Percentiles rank a stretch among this genome's conserved stretches.
These are phyloP conservation scores for Panagrolaimus sp. DNA, from an alignment of 1,140 invertebrate genomes.

Conservation along the genomic window DNA sequence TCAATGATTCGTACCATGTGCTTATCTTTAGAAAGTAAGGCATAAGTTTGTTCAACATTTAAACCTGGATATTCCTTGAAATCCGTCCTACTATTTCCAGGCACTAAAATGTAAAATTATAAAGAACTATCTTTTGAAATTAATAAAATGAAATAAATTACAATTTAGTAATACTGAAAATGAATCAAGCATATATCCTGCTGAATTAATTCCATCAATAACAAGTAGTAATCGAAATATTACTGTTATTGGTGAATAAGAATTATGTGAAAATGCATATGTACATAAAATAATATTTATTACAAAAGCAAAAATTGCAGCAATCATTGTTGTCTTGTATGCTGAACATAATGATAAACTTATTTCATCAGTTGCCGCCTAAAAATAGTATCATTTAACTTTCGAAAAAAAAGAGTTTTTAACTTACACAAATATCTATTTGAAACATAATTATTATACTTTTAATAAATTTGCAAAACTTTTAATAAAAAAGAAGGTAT, in stretches of 20 bases:
- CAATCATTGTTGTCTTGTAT: slow-evolving; percentile 23
- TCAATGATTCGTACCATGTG: slow-evolving; percentile 22
- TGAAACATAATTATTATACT: slow-evolving; percentile 16
- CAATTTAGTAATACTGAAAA: slow-evolving; percentile 24
- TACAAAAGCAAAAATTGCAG: slow-evolving; percentile 21
- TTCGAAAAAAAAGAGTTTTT: neutral
- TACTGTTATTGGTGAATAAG: slow-evolving; percentile 27
- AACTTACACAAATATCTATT: slow-evolving; percentile 30
- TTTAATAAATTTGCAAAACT: neutral
- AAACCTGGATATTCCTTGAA: neutral
- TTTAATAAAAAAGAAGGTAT: neutral
- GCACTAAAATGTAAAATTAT: neutral
- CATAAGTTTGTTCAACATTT: slow-evolving; percentile 1
- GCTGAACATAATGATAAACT: neutral
- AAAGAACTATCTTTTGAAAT: no score
- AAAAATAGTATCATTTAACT: neutral
- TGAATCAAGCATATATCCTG: slow-evolving; percentile 26
- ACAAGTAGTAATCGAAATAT: slow-evolving; percentile 29
- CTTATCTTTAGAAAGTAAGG: slow-evolving; percentile 4
- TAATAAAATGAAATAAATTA: slow-evolving; percentile 10
- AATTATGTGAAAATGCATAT: slow-evolving; percentile 31
- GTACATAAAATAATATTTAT: slow-evolving; percentile 27
- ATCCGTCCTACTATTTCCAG: neutral
- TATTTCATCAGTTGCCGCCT: neutral
- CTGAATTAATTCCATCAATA: slow-evolving; percentile 24